Conservation (phyloP, 2,113 vertebrate genomes). For the Leucosticte australis region DNA sequence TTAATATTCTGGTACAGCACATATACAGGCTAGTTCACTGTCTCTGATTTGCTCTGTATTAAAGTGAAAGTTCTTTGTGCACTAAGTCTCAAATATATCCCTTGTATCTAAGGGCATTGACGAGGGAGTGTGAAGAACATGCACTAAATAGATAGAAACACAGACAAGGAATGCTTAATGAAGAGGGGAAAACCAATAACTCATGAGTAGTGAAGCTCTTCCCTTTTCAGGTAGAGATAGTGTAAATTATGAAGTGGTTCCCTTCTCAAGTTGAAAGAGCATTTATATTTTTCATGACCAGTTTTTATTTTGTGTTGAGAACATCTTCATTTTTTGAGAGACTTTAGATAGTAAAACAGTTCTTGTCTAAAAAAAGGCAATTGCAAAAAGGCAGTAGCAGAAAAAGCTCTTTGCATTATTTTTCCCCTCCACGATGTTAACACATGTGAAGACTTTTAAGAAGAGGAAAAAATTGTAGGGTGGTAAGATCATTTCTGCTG, state of each 20-base stretch:
- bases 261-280: constrained; percentile 21
- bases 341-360: not conserved
- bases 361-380: not conserved
- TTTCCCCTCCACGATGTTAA: not conserved
- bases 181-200: constrained; percentile 39
- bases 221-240: constrained; percentile 18
- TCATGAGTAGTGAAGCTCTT: not conserved
- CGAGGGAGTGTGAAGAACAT: constrained; percentile 38
- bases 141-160: constrained; percentile 45
- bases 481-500: not conserved
- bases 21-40: not conserved
- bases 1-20: not conserved
- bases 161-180: constrained; percentile 46
- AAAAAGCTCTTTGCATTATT: not conserved
- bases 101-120: constrained; percentile 21
- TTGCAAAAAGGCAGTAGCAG: not conserved
- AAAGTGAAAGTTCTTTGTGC: constrained; percentile 27
- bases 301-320: constrained; percentile 14
- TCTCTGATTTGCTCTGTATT: constrained; percentile 14
- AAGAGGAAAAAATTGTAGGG: not conserved
- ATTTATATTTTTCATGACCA: constrained; percentile 39
- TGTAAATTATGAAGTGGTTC: constrained; percentile 45
- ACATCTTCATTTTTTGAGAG: not conserved
- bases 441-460: not conserved
- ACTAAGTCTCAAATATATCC: constrained; percentile 23